Evolutionary conservation across 1,140 invertebrate genomes (phyloP).

Genomic region (Drosophila nigromelanica): DNA sequence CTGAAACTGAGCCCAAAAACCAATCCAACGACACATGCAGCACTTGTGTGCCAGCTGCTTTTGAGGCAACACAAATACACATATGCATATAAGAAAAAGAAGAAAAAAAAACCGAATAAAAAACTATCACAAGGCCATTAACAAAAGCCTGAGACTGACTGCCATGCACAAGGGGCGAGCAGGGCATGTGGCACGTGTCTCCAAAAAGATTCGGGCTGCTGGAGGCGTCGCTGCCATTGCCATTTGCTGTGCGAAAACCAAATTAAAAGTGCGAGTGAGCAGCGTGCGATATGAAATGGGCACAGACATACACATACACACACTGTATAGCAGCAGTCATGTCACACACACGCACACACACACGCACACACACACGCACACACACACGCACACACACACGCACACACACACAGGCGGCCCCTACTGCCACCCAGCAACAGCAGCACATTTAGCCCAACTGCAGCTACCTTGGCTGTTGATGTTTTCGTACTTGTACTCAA

Average conservation of each 20-base stretch:
- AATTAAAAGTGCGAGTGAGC: constrained; percentile 71
- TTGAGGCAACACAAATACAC: constrained; percentile 29
- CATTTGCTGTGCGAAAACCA: constrained; percentile 46
- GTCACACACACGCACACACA: constrained; percentile 3
- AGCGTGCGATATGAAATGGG: constrained; percentile 60
- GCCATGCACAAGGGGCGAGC: constrained; percentile 13
- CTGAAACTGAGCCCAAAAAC: constrained; percentile 37
- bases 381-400: neutral
- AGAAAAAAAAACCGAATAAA: constrained; percentile 20
- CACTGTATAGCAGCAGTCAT: constrained; percentile 1
- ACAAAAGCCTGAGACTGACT: constrained; percentile 77
- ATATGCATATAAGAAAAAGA: neutral
- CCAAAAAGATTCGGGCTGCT: constrained; percentile 22
- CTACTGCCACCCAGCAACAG: no score
- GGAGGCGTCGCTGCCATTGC: constrained; percentile 6
- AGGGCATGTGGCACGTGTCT: neutral
- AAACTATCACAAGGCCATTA: constrained; percentile 80
- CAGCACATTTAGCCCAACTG: constrained; percentile 1
- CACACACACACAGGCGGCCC: constrained; percentile 1
- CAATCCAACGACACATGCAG: constrained; percentile 45
- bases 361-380: neutral
- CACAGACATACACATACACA: constrained; percentile 19
- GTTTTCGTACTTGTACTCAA: neutral
- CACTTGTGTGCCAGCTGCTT: constrained; percentile 33
- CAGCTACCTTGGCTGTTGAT: constrained; percentile 34